Conservation (phyloP, 2,888 invertebrate genomes). For the Euplexia lucipara region DNA sequence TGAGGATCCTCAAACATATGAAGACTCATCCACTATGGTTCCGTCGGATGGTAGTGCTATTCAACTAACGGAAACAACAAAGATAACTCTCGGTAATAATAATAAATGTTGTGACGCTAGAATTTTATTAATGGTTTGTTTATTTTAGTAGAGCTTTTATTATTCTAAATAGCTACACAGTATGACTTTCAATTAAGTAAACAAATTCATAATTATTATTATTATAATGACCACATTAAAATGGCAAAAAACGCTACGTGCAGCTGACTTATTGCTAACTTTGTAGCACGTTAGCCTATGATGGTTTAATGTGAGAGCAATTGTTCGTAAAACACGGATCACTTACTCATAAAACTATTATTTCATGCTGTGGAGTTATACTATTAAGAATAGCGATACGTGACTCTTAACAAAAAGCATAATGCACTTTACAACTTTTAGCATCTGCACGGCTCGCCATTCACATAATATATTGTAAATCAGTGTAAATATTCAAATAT, state of each 20-base stretch:
- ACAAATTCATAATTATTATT: not conserved
- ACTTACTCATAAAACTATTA: not conserved
- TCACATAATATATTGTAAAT: not conserved
- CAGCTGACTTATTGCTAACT: not conserved
- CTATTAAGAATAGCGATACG: not conserved
- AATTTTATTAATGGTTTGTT: conserved; percentile 11
- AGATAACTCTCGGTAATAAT: conserved; percentile 41
- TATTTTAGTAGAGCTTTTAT: conserved; percentile 33
- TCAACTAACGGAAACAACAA: conserved; percentile 2
- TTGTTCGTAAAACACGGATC: no score
- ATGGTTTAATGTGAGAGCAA: no score
- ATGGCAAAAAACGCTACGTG: not conserved
- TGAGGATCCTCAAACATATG: not conserved
- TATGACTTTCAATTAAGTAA: not conserved
- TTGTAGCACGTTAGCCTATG: no score
- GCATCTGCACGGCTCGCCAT: conserved; percentile 10
- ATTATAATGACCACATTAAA: not conserved
- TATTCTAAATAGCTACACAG: conserved; percentile 37
- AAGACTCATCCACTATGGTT: not conserved
- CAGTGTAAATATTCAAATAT: conserved; percentile 11
- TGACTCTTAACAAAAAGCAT: conserved; percentile 2
- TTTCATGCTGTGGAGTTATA: conserved; percentile 35
- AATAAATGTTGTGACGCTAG: conserved; percentile 36
- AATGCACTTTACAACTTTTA: conserved; percentile 4
- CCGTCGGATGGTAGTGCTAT: not conserved